Evolutionary conservation across 2,113 vertebrate species (phyloP), one percentile per base, ranked within the genome.

Genomic region (Taurulus bubalis): DNA sequence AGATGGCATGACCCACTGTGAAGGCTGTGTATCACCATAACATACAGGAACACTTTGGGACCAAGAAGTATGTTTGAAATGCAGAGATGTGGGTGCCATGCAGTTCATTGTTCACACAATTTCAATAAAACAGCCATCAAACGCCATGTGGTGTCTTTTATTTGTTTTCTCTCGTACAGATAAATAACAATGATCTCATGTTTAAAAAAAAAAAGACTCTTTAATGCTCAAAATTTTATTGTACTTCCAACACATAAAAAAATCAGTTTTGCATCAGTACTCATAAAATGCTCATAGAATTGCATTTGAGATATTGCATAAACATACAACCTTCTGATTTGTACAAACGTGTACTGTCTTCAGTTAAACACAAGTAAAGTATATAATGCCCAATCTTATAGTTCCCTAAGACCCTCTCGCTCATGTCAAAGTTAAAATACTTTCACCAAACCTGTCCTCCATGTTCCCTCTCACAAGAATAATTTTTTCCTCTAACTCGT

Each of bases 91-190:
- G 81, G 42, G 26, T 83, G 47, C n/a, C 86, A 74, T 88, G 74
- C 22, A 22, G 49, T 73, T 87, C 26, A 68, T 66, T 68, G 62
- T 71, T 74, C 42, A 56, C 15, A 75, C 15, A 66, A 45, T 77
- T 77, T 84, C 42, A 92, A 89, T 91, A 92, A 91, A 93, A 74
- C 75, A 82, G 77, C 38, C 56, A 66, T 56, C 65, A 24, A 82
- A 85, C 8, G 20, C 62, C 71, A 55, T 40, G 24, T 56, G 30
- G 26, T 80, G 42, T 83, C 18, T 75, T 73, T 74, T 62, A 60
- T 75, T 85, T 68, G 26, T 74, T 30, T 76, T 82, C 8, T 14
- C 68, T 64, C 18, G 53, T 36, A 68, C 11, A 59, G 38, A 38
- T 56, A 32, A 20, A 60, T 38, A 59, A 36, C 30, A 66, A 6